A percentile compares a stretch with the other conserved stretches of the same genome.
Conservation (phyloP, 2,888 invertebrate species). For the Elegia similella region DNA sequence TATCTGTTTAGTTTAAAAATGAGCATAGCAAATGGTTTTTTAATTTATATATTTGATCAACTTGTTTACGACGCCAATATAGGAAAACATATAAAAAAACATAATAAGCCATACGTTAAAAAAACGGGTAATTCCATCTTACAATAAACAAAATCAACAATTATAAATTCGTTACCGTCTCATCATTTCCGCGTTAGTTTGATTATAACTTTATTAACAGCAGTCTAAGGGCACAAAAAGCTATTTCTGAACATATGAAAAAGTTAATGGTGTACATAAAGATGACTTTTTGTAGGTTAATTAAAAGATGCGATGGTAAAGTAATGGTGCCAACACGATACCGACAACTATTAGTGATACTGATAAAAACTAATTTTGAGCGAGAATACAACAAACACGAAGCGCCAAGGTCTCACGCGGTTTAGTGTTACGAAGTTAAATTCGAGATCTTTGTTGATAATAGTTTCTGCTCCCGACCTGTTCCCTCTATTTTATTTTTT, state of each 20-base stretch:
- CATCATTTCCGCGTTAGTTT: slow-evolving; percentile 4
- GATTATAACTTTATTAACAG: neutral
- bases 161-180: slow-evolving; percentile 7
- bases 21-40: too few relatives aligned
- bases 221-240: slow-evolving; percentile 6
- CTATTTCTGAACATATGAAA: neutral
- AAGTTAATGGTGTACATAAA: neutral
- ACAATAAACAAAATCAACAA: slow-evolving; percentile 3
- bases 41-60: too few relatives aligned
- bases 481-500: too few relatives aligned
- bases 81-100: neutral
- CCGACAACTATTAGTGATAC: slow-evolving; percentile 21
- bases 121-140: slow-evolving; percentile 3
- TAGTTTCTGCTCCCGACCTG: neutral
- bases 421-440: neutral
- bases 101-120: neutral
- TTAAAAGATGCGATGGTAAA: neutral
- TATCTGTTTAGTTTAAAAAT: too few relatives aligned
- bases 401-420: slow-evolving; percentile 21
- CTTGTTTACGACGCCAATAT: neutral
- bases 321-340: slow-evolving; percentile 23
- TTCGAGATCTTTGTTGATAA: neutral
- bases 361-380: slow-evolving; percentile 26
- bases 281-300: neutral
- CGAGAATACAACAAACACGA: slow-evolving; percentile 22